A percentile compares a stretch with the other conserved stretches of the same genome.
Evolutionary conservation across 2,113 vertebrate genomes (phyloP).

Genomic region (Lutjanus erythropterus): DNA sequence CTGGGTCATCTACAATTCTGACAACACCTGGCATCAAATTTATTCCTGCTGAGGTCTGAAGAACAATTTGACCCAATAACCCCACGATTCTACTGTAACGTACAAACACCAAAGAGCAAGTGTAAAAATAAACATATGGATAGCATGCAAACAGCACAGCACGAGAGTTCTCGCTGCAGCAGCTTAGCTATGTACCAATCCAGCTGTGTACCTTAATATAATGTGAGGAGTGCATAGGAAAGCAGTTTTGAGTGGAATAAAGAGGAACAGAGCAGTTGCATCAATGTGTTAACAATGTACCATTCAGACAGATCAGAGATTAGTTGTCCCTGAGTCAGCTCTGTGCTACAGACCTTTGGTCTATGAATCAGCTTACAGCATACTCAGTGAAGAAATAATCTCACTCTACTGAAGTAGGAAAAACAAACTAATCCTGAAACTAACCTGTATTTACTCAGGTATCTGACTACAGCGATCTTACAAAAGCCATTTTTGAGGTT

Average conservation of each 20-base stretch:
- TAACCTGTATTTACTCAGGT: slow-evolving; percentile 2
- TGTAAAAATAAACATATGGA: slow-evolving; percentile 41
- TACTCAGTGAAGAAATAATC: slow-evolving; percentile 47
- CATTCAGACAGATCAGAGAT: slow-evolving; percentile 64
- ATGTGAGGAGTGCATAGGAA: neutral
- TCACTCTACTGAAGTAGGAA: slow-evolving; percentile 29
- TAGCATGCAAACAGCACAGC: neutral
- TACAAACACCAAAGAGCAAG: slow-evolving; percentile 10
- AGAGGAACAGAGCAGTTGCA: slow-evolving; percentile 14
- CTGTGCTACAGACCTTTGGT: slow-evolving; percentile 76
- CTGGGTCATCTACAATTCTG: slow-evolving; percentile 3
- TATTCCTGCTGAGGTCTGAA: slow-evolving; percentile 12
- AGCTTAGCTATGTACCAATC: neutral
- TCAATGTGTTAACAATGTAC: slow-evolving; percentile 41
- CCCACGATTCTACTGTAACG: neutral
- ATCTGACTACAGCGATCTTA: neutral
- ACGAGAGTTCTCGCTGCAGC: neutral
- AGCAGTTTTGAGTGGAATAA: neutral
- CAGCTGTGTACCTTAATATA: slow-evolving; percentile 38
- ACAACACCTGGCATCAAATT: slow-evolving; percentile 30
- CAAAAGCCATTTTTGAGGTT: neutral
- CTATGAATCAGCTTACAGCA: slow-evolving; percentile 72
- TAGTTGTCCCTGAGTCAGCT: slow-evolving; percentile 74
- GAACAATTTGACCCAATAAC: slow-evolving; percentile 31
- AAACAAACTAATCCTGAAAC: slow-evolving; percentile 39